Conservation (phyloP, 2,797 vertebrate genomes). For the Tapirus indicus region DNA sequence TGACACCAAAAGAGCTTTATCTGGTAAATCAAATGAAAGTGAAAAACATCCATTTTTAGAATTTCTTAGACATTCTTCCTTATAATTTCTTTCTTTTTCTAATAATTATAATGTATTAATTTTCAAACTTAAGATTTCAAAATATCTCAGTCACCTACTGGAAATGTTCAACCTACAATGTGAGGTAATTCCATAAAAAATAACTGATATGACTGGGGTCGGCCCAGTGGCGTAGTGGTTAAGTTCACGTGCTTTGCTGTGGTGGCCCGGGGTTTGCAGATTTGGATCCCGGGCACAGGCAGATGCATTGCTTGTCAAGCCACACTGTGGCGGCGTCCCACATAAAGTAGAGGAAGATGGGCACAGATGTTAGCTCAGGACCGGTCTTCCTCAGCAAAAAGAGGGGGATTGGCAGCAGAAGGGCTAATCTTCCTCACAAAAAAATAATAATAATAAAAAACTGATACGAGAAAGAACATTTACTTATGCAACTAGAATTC, state of each 20-base stretch:
- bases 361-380: no score
- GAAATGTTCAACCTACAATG: not conserved
- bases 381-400: no score
- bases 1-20: not conserved
- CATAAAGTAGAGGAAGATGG: no score
- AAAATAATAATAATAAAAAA: not conserved
- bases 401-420: no score
- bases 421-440: no score
- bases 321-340: no score
- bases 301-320: no score
- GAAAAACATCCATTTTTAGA: not conserved
- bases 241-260: no score
- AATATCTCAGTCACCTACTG: not conserved
- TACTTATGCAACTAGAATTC: conserved; percentile 4
- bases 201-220: not conserved
- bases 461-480: not conserved
- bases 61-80: not conserved
- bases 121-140: conserved; percentile 11
- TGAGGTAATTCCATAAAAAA: conserved; percentile 27
- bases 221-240: no score
- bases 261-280: no score
- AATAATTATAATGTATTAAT: not conserved
- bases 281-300: no score
- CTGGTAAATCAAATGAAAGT: not conserved
- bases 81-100: not conserved